Evolutionary conservation across 2,113 vertebrate genomes (phyloP).

Genomic region (Bettongia penicillata): DNA sequence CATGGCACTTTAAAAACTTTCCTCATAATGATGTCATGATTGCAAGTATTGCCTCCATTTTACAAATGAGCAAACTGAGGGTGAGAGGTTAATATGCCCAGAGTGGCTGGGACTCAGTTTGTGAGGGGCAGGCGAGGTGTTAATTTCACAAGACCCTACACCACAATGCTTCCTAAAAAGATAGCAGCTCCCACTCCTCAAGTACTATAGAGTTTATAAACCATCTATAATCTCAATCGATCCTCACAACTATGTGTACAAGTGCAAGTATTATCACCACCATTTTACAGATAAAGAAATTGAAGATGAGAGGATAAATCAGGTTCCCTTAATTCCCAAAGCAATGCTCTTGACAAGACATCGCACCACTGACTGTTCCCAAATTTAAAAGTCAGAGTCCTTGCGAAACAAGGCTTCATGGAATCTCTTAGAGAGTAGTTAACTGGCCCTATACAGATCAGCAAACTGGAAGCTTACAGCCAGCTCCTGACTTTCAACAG

Average conservation of each 20-base stretch:
- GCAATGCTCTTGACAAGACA: neutral
- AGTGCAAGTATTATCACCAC: neutral
- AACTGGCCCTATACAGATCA: neutral
- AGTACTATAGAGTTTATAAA: neutral
- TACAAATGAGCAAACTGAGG: conserved; percentile 20
- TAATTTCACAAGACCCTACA: neutral
- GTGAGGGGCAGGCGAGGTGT: neutral
- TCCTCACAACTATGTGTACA: neutral
- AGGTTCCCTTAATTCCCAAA: neutral
- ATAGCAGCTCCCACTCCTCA: neutral
- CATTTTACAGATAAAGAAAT: neutral
- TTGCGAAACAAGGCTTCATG: conserved; percentile 1
- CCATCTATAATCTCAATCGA: neutral
- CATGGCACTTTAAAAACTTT: neutral
- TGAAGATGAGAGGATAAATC: neutral
- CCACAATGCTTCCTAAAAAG: neutral
- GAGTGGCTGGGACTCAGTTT: neutral
- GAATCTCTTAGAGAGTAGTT: neutral
- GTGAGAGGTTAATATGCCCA: neutral
- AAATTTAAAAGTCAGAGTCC: neutral
- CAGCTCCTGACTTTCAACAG: neutral
- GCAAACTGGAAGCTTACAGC: neutral
- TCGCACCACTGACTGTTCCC: neutral
- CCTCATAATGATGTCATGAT: neutral
- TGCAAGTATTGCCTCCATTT: conserved; percentile 12